Percentiles rank a stretch among this genome's conserved stretches.
Conservation (phyloP, 2,888 invertebrate genomes). For the Patella depressa region DNA sequence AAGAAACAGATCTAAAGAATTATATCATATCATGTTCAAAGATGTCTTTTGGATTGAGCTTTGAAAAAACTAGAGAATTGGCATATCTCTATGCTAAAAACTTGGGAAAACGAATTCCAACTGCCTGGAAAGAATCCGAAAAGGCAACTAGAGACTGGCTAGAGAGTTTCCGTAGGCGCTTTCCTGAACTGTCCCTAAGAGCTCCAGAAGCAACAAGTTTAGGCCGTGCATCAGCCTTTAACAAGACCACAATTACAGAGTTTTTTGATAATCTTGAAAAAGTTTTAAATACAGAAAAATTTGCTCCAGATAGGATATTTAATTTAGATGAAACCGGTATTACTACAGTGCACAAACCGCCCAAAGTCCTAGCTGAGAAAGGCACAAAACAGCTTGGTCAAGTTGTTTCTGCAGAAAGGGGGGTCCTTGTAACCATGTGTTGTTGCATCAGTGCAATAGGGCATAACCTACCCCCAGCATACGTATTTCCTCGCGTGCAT, state of each 20-base stretch:
- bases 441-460: not conserved
- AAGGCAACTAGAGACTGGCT: not conserved
- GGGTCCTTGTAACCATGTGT: not conserved
- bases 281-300: not conserved
- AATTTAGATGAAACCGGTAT: slow-evolving; percentile 1
- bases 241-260: not conserved
- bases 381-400: not conserved
- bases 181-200: not conserved
- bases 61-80: not conserved
- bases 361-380: slow-evolving; percentile 2
- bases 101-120: not conserved
- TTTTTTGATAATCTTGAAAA: not conserved
- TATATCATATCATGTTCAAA: not conserved
- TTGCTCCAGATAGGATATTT: not conserved
- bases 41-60: not conserved
- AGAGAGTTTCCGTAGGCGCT: not conserved
- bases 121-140: not conserved
- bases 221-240: not conserved
- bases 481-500: not conserved
- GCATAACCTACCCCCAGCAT: not conserved
- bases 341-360: not conserved
- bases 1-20: not conserved
- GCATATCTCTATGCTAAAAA: not conserved
- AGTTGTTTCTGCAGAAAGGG: not conserved
- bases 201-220: not conserved